phyloP scores from a whole-genome alignment of 2,113 vertebrate genomes.

The Sinocyclocheilus anshuiensis region DNA sequence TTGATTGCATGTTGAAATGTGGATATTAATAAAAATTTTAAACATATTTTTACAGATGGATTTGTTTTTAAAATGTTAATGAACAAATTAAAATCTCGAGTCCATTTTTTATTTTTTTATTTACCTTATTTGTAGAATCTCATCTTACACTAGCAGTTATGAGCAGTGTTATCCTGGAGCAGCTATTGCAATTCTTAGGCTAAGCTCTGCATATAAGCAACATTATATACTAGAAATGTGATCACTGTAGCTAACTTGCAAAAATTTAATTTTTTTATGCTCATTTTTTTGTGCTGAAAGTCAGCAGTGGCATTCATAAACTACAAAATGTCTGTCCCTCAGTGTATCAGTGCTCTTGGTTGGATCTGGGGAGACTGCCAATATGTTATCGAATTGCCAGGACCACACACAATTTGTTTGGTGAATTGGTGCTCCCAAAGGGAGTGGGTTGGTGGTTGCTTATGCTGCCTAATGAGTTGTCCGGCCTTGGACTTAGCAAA shows the following conservation, averaged over 20 bases:
- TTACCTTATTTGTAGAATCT: not conserved
- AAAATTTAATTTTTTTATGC: too few relatives aligned
- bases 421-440: not conserved
- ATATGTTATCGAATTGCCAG: not conserved
- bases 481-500: not conserved
- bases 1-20: not conserved
- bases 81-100: too few relatives aligned
- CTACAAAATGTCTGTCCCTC: not conserved
- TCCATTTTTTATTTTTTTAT: too few relatives aligned
- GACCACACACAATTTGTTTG: not conserved
- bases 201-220: not conserved
- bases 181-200: not conserved
- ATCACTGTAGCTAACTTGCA: not conserved
- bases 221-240: not conserved
- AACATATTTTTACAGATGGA: too few relatives aligned
- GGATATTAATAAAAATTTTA: not conserved
- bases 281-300: too few relatives aligned
- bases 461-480: not conserved
- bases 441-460: not conserved
- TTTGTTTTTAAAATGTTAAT: too few relatives aligned
- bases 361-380: not conserved
- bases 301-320: too few relatives aligned
- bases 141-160: not conserved
- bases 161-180: not conserved
- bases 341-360: not conserved